Percentiles rank a stretch among this genome's conserved stretches.
Evolutionary conservation across 2,113 vertebrate species (phyloP).

Genomic region (Morone chrysops): DNA sequence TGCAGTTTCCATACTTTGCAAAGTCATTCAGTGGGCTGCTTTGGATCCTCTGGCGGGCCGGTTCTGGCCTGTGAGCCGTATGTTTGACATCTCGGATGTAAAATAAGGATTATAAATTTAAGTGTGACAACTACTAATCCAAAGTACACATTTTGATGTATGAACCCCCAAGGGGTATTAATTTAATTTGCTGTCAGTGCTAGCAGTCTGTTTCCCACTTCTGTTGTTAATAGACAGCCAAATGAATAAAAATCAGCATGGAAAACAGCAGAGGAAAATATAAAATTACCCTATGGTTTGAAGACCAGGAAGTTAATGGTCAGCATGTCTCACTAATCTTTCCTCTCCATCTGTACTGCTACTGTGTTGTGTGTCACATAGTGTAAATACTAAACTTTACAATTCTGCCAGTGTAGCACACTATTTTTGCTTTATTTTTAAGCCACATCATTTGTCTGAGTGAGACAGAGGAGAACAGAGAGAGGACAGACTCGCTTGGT

Average conservation of each 20-base stretch:
- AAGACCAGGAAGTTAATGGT: neutral
- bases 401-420: constrained; percentile 22
- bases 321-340: neutral
- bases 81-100: no score
- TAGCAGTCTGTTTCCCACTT: neutral
- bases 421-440: constrained; percentile 48
- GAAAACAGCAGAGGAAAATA: constrained; percentile 2
- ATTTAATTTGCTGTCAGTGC: neutral
- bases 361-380: constrained; percentile 11
- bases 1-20: no score
- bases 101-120: neutral
- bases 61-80: no score
- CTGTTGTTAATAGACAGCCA: neutral
- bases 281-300: neutral
- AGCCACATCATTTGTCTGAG: constrained; percentile 50
- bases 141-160: neutral
- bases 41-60: no score
- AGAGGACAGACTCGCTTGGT: constrained; percentile 57
- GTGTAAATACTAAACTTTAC: constrained; percentile 34
- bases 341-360: constrained; percentile 1
- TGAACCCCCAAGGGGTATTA: neutral
- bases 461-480: constrained; percentile 52
- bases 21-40: no score
- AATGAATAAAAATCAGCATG: neutral
- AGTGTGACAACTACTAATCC: neutral